These are phyloP conservation scores for Melanogrammus aeglefinus DNA, from an alignment of 2,797 vertebrate genomes.

Conservation along the genomic window DNA sequence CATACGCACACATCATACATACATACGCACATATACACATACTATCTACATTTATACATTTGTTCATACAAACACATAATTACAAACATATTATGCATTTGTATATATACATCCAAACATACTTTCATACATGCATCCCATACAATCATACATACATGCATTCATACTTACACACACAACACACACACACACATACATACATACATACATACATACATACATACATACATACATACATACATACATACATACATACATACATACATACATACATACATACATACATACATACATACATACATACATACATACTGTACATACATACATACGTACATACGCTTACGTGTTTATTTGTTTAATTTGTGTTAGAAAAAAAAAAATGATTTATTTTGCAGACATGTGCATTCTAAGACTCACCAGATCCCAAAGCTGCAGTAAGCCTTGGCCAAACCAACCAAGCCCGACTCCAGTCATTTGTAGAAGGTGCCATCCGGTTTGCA, in stretches of 20 bases:
- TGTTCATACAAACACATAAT: too few relatives aligned
- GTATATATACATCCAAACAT: conserved; percentile 3
- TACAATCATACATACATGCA: neutral
- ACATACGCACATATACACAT: conserved; percentile 6
- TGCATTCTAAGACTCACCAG: too few relatives aligned
- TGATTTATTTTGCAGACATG: neutral
- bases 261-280: conserved; percentile 1
- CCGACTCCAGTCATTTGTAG: conserved; percentile 15
- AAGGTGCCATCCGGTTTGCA: neutral
- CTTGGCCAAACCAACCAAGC: neutral
- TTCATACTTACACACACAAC: conserved; percentile 12
- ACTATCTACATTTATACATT: neutral
- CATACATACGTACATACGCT: too few relatives aligned
- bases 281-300: conserved; percentile 3
- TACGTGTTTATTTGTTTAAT: too few relatives aligned
- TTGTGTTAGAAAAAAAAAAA: too few relatives aligned
- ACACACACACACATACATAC: conserved; percentile 8
- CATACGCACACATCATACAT: neutral
- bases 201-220: too few relatives aligned
- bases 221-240: neutral
- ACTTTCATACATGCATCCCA: conserved; percentile 2
- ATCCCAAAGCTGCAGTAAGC: neutral
- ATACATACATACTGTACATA: too few relatives aligned
- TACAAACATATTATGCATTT: too few relatives aligned
- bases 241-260: too few relatives aligned